phyloP scores from a whole-genome alignment of 2,113 vertebrate genomes.

The Ophthalmotilapia sp. region DNA sequence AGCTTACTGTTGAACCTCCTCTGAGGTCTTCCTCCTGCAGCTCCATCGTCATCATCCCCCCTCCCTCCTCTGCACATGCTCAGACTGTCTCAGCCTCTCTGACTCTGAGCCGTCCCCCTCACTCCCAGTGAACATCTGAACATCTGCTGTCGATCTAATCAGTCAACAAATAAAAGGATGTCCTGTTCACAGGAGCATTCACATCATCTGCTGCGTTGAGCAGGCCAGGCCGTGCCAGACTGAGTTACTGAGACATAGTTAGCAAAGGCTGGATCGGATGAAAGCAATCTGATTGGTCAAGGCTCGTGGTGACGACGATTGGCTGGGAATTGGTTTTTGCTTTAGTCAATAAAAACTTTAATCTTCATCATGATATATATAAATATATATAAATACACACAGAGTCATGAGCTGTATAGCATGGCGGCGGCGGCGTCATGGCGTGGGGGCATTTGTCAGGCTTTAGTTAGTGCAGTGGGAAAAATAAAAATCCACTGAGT shows the following conservation, averaged over 20 bases:
- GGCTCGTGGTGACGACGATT: not conserved
- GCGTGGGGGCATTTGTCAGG: not conserved
- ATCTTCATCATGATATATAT: not conserved
- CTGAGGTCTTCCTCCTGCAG: not conserved
- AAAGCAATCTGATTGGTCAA: not conserved
- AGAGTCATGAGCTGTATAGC: not conserved
- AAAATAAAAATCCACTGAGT: not conserved
- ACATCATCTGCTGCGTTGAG: not conserved
- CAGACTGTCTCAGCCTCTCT: not conserved
- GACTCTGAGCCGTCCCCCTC: not conserved
- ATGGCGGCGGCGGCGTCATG: not conserved
- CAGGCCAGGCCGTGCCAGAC: not conserved
- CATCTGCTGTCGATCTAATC: not conserved
- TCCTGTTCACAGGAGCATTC: not conserved
- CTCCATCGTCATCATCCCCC: not conserved
- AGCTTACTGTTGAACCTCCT: fast-evolving
- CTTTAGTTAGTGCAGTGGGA: not conserved
- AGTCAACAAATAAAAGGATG: not conserved
- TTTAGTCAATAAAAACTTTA: not conserved
- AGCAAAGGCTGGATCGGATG: not conserved
- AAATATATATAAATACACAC: not conserved
- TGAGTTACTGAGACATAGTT: not conserved
- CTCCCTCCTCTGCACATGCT: not conserved
- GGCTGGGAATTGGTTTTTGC: not conserved
- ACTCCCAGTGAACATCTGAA: not conserved